Percentiles rank a stretch among this genome's conserved stretches.
phyloP scores from a whole-genome alignment of 2,797 vertebrate species.

The Echeneis naucrates region DNA sequence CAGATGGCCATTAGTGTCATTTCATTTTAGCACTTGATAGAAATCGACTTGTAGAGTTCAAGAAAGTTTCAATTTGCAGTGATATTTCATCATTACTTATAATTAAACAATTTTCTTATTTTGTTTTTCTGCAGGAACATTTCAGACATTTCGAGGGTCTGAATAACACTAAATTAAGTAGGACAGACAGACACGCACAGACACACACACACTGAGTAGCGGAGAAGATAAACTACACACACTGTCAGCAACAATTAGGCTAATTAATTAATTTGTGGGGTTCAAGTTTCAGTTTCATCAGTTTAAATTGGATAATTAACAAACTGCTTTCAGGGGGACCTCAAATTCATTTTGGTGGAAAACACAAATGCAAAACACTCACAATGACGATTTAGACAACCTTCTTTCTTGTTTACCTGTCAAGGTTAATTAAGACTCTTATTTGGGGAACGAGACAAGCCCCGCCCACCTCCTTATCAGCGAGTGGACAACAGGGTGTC shows the following conservation, averaged over 20 bases:
- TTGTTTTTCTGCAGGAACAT: conserved; percentile 23
- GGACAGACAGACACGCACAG: conserved; percentile 24
- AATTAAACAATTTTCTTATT: conserved; percentile 1
- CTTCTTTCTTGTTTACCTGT: conserved; percentile 66
- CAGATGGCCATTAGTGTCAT: conserved; percentile 19
- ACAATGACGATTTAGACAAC: conserved; percentile 2
- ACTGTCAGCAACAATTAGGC: conserved; percentile 66
- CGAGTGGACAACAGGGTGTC: conserved; percentile 51
- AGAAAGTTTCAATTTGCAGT: not conserved
- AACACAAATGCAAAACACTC: conserved; percentile 16
- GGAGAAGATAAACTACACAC: conserved; percentile 21
- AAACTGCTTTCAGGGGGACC: conserved; percentile 70
- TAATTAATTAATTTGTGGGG: conserved; percentile 81
- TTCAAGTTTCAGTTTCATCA: conserved; percentile 83
- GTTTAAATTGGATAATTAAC: conserved; percentile 85
- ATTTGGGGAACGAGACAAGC: conserved; percentile 61
- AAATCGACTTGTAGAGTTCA: not conserved
- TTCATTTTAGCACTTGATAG: not conserved
- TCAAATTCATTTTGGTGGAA: conserved; percentile 52
- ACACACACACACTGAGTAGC: conserved; percentile 25
- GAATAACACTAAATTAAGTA: conserved; percentile 47
- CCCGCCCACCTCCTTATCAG: conserved; percentile 57
- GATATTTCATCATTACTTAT: conserved; percentile 3
- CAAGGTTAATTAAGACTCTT: conserved; percentile 72
- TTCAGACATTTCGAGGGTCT: conserved; percentile 20